These are phyloP conservation scores for Coenonympha arcania DNA, from an alignment of 2,888 invertebrate genomes.

Conservation along the genomic window DNA sequence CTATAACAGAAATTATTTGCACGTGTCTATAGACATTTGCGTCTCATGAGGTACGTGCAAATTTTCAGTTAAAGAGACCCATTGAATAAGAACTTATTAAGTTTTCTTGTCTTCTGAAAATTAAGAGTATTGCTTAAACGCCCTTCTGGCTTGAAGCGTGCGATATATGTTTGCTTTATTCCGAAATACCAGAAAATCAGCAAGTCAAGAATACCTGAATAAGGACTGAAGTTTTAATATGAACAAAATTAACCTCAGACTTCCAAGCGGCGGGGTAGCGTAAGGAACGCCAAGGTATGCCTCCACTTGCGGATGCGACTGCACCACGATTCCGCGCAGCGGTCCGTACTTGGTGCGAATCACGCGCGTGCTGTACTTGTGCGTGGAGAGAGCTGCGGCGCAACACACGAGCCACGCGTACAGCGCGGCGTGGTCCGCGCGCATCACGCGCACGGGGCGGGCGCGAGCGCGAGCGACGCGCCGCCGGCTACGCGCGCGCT, in stretches of 20 bases:
- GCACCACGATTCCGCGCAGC: constrained; percentile 87
- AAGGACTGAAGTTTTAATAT: neutral
- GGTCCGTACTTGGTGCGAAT: constrained; percentile 93
- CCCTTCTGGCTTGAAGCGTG: too few species aligned
- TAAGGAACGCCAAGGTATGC: constrained; percentile 95
- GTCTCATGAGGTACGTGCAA: too few species aligned
- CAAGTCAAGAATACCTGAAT: too few species aligned
- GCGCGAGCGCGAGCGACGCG: constrained; percentile 42
- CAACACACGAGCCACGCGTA: constrained; percentile 74
- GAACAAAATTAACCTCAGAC: constrained; percentile 77
- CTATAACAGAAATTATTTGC: too few species aligned
- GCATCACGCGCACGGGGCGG: constrained; percentile 63
- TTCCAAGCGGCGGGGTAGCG: constrained; percentile 91
- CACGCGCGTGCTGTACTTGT: constrained; percentile 86
- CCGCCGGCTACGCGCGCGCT: constrained; percentile 46
- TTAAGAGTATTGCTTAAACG: too few species aligned
- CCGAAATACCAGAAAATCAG: too few species aligned
- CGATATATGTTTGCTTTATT: too few species aligned
- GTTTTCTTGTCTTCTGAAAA: too few species aligned
- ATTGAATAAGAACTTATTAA: too few species aligned
- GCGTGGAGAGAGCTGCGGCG: constrained; percentile 74
- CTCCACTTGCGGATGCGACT: constrained; percentile 87
- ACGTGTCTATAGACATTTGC: too few species aligned
- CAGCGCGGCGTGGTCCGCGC: constrained; percentile 70
- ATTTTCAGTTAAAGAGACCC: too few species aligned